Percentiles rank a stretch among this genome's conserved stretches.
Evolutionary conservation across 2,797 vertebrate species (phyloP).

Genomic region (Lutjanus campechanus): DNA sequence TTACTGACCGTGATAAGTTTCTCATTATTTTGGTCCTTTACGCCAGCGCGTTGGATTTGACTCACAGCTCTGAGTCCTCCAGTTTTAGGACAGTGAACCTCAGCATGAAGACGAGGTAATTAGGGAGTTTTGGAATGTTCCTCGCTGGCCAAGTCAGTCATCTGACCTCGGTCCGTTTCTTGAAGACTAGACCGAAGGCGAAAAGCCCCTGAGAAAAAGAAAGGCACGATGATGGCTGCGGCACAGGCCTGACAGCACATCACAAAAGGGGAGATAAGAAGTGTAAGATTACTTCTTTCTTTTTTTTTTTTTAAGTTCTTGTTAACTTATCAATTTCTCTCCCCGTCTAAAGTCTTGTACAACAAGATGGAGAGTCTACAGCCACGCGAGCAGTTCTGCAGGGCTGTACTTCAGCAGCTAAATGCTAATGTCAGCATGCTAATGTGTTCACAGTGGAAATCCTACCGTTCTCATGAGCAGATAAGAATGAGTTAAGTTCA

Average conservation of each 20-base stretch:
- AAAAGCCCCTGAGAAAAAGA: slow-evolving; percentile 8
- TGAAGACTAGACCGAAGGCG: slow-evolving; percentile 22
- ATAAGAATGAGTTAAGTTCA: no score
- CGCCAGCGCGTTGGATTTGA: slow-evolving; percentile 15
- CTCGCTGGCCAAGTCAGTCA: slow-evolving; percentile 28
- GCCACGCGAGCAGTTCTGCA: not conserved
- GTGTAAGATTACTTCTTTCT: not conserved
- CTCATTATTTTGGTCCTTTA: slow-evolving; percentile 31
- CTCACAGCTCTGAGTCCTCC: slow-evolving; percentile 10
- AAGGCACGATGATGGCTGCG: slow-evolving; percentile 11
- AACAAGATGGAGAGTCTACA: slow-evolving; percentile 1
- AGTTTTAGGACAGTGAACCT: slow-evolving; percentile 31
- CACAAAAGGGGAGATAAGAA: slow-evolving; percentile 13
- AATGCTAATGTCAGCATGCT: slow-evolving; percentile 6
- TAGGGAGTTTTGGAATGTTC: slow-evolving; percentile 38
- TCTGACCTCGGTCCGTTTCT: slow-evolving; percentile 43
- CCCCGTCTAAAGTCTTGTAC: not conserved
- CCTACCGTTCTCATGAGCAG: not conserved
- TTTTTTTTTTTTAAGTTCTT: no score
- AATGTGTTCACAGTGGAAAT: not conserved
- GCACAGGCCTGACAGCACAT: slow-evolving; percentile 1
- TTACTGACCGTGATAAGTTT: slow-evolving; percentile 16
- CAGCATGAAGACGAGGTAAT: slow-evolving; percentile 25
- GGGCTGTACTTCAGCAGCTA: not conserved
- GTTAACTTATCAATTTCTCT: not conserved